Evolutionary conservation across 2,888 invertebrate genomes (phyloP), one percentile per base, ranked within the genome.

Genomic region (Cephalotes varians): DNA sequence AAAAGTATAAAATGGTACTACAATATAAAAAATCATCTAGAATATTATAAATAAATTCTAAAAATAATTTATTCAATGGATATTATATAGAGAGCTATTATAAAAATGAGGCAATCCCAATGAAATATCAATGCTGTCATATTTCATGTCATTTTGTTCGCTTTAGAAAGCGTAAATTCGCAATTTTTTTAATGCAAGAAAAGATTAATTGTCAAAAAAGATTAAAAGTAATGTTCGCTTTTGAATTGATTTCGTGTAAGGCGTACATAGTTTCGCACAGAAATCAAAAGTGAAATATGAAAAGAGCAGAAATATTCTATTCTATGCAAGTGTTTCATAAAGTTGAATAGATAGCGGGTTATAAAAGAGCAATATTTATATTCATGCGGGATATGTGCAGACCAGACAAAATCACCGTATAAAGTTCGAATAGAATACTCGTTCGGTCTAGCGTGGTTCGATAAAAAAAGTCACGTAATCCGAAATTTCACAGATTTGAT

Each of bases 341-440:
- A 65, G 31, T 37, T 18, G 40, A 65, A 21, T 54, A 76, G 65
- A 76, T 76, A 65, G 31, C n/a, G 21, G 65, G 5, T 64, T 64
- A 28, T 65, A 44, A 34, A 69, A 65, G 40, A 31, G 31, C 21
- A 54, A 65, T 65, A 76, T 76, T 64, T 76, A 64, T 76, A 76
- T 76, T 65, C 54, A 65, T 40, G 21, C 21, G 28, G 25, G 15
- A 21, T 60, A 60, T 40, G 28, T 64, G 64, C 51, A 10, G 37
- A 37, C 2, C 31, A 31, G 54, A 40, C 15, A 54, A n/a, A 76
- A 40, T 40, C 18, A 15, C 34, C 15, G 15, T 65, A 34, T 62
- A 62, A 74, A 74, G 49, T 73, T 74, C 25, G 7, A 18, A 21
- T 40, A 31, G 18, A 60, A 60, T 31, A 31, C 44, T 65, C 51